Base-by-base conservation (phyloP, 92 coral and sea anemone species). In the Palythoa caribaeorum region DNA sequence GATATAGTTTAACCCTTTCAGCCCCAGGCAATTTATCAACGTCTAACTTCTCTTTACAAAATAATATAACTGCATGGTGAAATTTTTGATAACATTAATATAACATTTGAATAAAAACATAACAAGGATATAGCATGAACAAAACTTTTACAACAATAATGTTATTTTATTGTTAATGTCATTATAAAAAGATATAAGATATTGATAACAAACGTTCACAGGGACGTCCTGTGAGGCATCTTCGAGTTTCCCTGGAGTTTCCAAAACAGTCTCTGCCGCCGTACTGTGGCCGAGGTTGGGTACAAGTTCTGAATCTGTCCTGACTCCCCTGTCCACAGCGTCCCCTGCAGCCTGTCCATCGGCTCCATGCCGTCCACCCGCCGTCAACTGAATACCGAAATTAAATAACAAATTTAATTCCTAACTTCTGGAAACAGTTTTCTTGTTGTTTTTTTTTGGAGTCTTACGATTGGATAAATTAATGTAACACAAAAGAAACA, bases 341-440 rank as follows among this genome's bases (percentile, higher is more conserved):
- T 9, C 77, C 77, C 5, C 50, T 72, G n/a, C 77, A 72, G 20
- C 47, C 77, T 3, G 77, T 72, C 77, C 77, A 72, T 44, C 12
- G 51, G 9, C 20, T 72, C 77, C 77, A 72, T 38, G 1, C 44
- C 19, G 77, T 36, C 77, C 77, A 72, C 16, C 52, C 53, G 17
- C 77, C 77, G 52, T 72, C 77, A 1, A 39, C 77, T 72, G 10
- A 38, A n/a, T 14, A 38, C 9, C 6, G 37, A 72, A 11, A 8
- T 28, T 21, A 8, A 28, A 21, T 3, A 20, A 21, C 20, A 16
- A 70, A 21, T 36, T 21, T 0, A 8, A 0, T 44, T 4, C 50
- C 7, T 44, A 28, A 28, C 28, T 0, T 28, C 28, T 28, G 28
- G 28, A 2, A 44, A 55, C 62, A 55, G 62, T 55, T 11, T 55